Evolutionary conservation across 2,888 invertebrate species (phyloP), one percentile per base, ranked within the genome.

Genomic region (Allolobophora icterica): DNA sequence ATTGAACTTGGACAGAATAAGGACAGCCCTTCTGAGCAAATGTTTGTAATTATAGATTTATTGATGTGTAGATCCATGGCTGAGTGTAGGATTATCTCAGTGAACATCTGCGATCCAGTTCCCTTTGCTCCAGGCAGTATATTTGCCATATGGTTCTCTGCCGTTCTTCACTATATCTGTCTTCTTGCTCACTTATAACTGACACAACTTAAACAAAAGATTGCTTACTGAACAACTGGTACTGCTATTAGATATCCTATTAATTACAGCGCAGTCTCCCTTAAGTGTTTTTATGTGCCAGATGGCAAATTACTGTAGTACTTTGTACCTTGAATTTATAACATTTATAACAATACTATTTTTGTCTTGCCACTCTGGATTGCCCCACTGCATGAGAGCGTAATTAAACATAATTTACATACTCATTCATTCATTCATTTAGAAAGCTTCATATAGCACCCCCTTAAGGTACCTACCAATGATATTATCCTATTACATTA

Each of bases 61-160:
- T 71, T 8, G 30, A n/a, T n/a, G 30, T 71, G 11, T 30, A n/a
- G 8, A 71, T 71, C 30, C n/a, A 5, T n/a, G 30, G 71, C 71
- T 71, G 71, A 71, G 71, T 71, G n/a, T 71, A 71, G 30, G 71
- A 71, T 71, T n/a, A 71, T 71, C 71, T 71, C 8, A n/a, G 30
- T 30, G 71, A 71, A 30, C 71, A 71, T 71, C 71, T 71, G 45
- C 15, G 17, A 45, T 1, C 15, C 1, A 15, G 45, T 45, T 45
- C 45, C 45, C 45, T 45, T 45, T 45, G 71, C 71, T 71, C n/a
- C 71, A 71, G n/a, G n/a, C 71, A n/a, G n/a, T 11, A n/a, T 71
- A 71, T 71, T 71, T 71, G 71, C 71, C 71, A 71, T 71, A 71
- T 71, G 71, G 71, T 71, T 71, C 71, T n/a, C n/a, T 71, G 71